These are phyloP conservation scores for Aquatica leii DNA, from an alignment of 2,888 invertebrate genomes.

Conservation along the genomic window DNA sequence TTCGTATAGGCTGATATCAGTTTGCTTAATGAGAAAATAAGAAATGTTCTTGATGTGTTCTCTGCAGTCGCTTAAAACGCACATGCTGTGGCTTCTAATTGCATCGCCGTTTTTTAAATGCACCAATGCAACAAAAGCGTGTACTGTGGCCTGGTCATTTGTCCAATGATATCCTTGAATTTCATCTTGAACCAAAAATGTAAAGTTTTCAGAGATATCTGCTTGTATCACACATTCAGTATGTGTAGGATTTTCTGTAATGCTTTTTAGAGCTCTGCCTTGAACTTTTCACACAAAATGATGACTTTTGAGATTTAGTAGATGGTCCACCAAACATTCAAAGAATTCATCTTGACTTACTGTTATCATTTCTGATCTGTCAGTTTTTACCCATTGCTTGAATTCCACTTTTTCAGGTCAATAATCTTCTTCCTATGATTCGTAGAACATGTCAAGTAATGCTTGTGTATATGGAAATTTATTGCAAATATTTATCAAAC, in stretches of 20 bases:
- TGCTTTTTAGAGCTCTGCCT: background rate
- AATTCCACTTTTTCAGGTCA: background rate
- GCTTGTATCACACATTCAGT: background rate
- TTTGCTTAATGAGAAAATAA: no score
- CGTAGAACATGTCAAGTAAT: background rate
- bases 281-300: slow-evolving; percentile 1
- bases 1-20: no score
- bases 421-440: no score
- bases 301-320: background rate
- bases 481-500: background rate
- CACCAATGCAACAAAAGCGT: background rate
- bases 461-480: background rate
- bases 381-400: background rate
- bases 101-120: background rate
- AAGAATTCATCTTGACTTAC: background rate
- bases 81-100: background rate
- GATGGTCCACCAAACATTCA: background rate
- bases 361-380: background rate
- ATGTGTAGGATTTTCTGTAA: background rate
- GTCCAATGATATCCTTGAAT: background rate
- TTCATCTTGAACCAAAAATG: no score
- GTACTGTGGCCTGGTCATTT: background rate
- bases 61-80: background rate
- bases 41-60: no score
- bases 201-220: background rate